phyloP scores from a whole-genome alignment of 2,888 invertebrate species.

The Sisyra nigra region DNA sequence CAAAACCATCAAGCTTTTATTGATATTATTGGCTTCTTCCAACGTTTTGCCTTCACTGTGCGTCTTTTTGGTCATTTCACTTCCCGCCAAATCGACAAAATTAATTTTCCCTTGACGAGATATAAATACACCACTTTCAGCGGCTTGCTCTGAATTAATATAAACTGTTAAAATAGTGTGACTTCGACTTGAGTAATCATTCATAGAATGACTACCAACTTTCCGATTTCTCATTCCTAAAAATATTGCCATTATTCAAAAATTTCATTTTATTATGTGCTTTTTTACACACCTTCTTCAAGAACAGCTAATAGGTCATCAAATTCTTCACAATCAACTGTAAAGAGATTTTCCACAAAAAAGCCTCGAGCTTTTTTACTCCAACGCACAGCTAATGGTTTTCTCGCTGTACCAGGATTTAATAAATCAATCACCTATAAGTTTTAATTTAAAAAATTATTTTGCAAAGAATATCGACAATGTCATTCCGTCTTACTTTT shows the following conservation, averaged over 20 bases:
- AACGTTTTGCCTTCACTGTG: conserved; percentile 74
- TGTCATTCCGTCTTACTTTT: conserved; percentile 75
- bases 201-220: conserved; percentile 83
- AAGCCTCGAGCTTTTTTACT: conserved; percentile 85
- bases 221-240: conserved; percentile 79
- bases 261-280: not conserved
- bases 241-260: conserved; percentile 9
- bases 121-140: conserved; percentile 67
- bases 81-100: conserved; percentile 93
- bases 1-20: conserved; percentile 86
- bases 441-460: conserved; percentile 6
- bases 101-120: conserved; percentile 89
- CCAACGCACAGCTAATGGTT: conserved; percentile 83
- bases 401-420: conserved; percentile 68
- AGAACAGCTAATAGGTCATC: conserved; percentile 86
- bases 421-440: conserved; percentile 81
- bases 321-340: conserved; percentile 82
- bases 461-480: too few species aligned
- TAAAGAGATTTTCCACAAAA: conserved; percentile 92
- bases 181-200: conserved; percentile 75
- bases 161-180: conserved; percentile 85
- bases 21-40: conserved; percentile 92
- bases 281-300: conserved; percentile 65
- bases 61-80: conserved; percentile 88
- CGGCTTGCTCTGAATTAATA: conserved; percentile 71